phyloP scores from a whole-genome alignment of 2,888 invertebrate species.

The Yponomeuta cagnagella region DNA sequence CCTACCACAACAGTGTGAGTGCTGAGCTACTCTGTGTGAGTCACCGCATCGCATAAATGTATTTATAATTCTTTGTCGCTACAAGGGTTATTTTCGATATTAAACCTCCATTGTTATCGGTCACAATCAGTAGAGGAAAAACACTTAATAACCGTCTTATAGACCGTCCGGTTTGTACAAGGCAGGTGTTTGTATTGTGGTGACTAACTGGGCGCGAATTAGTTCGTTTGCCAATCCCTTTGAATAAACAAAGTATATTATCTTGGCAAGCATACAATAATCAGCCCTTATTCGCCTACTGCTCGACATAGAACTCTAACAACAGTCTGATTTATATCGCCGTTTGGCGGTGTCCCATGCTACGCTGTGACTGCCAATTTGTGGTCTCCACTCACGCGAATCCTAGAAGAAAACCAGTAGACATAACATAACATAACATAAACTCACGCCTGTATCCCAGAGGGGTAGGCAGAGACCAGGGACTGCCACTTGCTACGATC shows the following conservation, averaged over 20 bases:
- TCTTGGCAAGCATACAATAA: too few species aligned
- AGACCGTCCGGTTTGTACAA: not conserved
- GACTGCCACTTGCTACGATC: too few species aligned
- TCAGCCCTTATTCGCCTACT: too few species aligned
- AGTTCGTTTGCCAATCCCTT: not conserved
- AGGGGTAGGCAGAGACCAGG: too few species aligned
- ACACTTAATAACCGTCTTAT: slow-evolving; percentile 7
- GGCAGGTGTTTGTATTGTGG: slow-evolving; percentile 14
- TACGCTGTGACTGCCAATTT: not conserved
- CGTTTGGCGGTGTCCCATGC: too few species aligned
- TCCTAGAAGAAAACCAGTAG: too few species aligned
- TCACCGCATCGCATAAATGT: slow-evolving; percentile 9
- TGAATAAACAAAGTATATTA: not conserved
- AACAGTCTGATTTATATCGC: too few species aligned
- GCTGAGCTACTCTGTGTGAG: not conserved
- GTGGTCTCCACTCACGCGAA: too few species aligned
- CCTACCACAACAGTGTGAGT: slow-evolving; percentile 46
- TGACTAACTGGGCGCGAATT: slow-evolving; percentile 8
- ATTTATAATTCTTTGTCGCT: slow-evolving; percentile 7
- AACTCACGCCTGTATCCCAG: too few species aligned
- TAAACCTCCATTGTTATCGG: slow-evolving; percentile 9
- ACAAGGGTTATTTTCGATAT: not conserved
- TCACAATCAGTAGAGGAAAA: slow-evolving; percentile 14
- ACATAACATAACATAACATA: too few species aligned
- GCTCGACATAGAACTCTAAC: too few species aligned